Evolutionary conservation across 1,140 invertebrate genomes (phyloP), one percentile per base, ranked within the genome.

Genomic region (Teleogryllus occipitalis): DNA sequence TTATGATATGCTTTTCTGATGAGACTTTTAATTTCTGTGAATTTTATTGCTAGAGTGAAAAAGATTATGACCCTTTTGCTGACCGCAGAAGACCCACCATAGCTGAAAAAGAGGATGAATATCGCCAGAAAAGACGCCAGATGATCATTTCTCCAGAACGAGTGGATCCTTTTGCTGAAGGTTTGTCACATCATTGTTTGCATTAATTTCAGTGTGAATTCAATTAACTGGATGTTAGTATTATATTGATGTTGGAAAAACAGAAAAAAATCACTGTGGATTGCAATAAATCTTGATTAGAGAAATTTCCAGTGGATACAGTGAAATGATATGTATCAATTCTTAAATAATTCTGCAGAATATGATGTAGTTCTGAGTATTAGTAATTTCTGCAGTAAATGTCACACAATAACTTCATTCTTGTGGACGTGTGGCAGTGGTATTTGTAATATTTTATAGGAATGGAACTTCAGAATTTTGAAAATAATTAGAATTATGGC

Each of bases 91-190:
- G 93, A 79, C 93, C 95, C 27, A 97, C 94, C 8, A 97, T 99
- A 86, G 95, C 95, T 1, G 97, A 99, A 83, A 90, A 96, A 81
- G 97, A 99, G 88, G 97, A 98, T 92, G 97, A 99, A 86, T 99
- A 99, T 85, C 89, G 95, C 78, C 93, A 95, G 82, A 94, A 95
- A 83, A 90, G 95, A 79, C 90, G 95, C 76, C 90, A 93, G 84
- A 92, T 95, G 89, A 96, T 98, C 77, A 97, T 99, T 82, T 99
- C 98, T 2, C 98, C 98, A 8, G 97, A 98, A 84, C 90, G 96
- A 83, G 92, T 93, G 80, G 98, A 99, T 92, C 96, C 97, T 27
- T 99, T 99, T 90, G 96, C 96, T 83, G 96, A 98, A 89, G 97
- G 97, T 98, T 90, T 87, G 92, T 92, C 84, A 77, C 54, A 65